Evolutionary conservation across 1,140 invertebrate genomes (phyloP), one percentile per base, ranked within the genome.

Genomic region (Parapsyche elsis): DNA sequence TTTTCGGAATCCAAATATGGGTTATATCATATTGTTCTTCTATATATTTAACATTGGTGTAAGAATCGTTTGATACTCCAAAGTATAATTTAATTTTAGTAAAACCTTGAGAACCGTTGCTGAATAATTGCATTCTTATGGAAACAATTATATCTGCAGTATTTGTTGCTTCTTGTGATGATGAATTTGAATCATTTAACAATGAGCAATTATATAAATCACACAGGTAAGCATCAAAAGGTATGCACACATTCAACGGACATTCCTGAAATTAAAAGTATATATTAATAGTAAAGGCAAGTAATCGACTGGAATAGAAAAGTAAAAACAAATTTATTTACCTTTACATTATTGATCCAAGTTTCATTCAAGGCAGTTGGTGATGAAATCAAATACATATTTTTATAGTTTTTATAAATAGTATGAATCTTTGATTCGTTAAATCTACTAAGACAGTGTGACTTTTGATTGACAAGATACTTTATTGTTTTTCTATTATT

Each of bases 71-170:
- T 85, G 64, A 88, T 75, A 80, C 90, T 90, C 23, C 81, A 84
- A 90, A 86, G 80, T 88, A 86, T 16, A 88, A 81, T 23, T 89
- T 81, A 30, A 90, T 84, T 53, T 86, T 86, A 0, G 83, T 83
- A 23, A 92, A 88, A 2, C 92, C 92, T 21, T 85, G 81, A 1
- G 89, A 90, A 9, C 92, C 92, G 83, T 92, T 91, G 80, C 92
- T 92, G 80, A 85, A 83, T 80, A 93, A 85, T 14, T 86, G 82
- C 76, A 91, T 92, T 81, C 87, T 87, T 9, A 93, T 76, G 46
- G 84, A 85, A 80, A 88, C 87, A 9, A 91, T 85, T 4, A 91
- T 83, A 83, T 91, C 90, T 38, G 1, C 7, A 4, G 30, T 38
- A 38, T 38, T 7, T 1, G 30, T 7, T 38, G 30, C 7, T 38